Base-by-base conservation (phyloP, 23 tunicate species). In the Trididemnum clinides region DNA sequence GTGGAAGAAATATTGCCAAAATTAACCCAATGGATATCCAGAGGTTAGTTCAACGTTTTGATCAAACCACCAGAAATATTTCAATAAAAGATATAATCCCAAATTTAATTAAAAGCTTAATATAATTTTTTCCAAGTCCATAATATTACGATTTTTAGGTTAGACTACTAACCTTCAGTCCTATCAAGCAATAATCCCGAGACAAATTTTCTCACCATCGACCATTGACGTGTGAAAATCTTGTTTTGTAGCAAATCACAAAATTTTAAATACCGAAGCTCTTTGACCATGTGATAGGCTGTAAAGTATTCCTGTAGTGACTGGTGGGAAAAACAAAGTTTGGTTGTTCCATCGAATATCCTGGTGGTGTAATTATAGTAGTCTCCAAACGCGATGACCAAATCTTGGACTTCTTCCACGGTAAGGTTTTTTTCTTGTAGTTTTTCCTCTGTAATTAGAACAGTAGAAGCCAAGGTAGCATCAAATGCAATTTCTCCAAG, bases 201-300 rank as follows among this genome's bases (percentile, higher is more conserved):
- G 1, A 79, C 23, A 79, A 79, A 79, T 57, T 50, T 50, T 33
- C 84, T 39, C 10, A 79, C 84, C 84, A 79, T 79, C 22, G 71
- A 57, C 84, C 84, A 79, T 1, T 39, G 84, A 2, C 39, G n/a
- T 28, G 34, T 34, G 31, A 30, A 50, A 12, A 79, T 12, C 4
- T 27, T 6, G 3, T 58, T n/a, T 2, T 54, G 28, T 0, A 79
- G 20, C 28, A 57, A 20, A 33, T 57, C 31, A 33, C 57, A 34
- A 26, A 79, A 79, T 0, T 57, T 28, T 20, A 20, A 39, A 30
- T 31, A 26, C 18, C 71, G 27, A 44, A 79, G 26, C 3, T 50
- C 35, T 29, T 69, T 69, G n/a, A 29, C 37, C 25, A 79, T 33
- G 71, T 79, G 50, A 33, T 5, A 6, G 20, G 84, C 84, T 1